Conservation (phyloP, 2,797 vertebrate genomes). For the Smutsia gigantea region DNA sequence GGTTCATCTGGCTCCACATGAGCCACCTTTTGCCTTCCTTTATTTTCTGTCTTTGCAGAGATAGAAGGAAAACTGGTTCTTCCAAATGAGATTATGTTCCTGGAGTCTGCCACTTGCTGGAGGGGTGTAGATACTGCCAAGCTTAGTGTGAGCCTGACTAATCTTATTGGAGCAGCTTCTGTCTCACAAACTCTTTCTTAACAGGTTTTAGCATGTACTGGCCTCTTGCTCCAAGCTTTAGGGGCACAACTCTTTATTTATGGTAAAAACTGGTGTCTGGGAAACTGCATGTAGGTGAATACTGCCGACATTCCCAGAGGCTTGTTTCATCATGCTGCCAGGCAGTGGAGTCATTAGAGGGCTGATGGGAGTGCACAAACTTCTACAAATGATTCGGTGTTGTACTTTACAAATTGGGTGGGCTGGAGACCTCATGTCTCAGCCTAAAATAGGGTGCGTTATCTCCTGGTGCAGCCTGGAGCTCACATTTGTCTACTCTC, state of each 20-base stretch:
- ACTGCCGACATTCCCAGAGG: fast-evolving
- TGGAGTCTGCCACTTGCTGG: neutral
- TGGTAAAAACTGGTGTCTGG: neutral
- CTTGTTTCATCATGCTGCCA: neutral
- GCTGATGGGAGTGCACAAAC: neutral
- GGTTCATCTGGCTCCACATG: neutral
- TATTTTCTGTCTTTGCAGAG: slow-evolving; percentile 11
- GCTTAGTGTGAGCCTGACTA: neutral
- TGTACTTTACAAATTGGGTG: neutral
- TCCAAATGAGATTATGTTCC: neutral
- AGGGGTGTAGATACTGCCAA: fast-evolving
- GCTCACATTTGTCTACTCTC: neutral
- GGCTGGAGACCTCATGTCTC: neutral
- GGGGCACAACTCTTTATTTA: neutral
- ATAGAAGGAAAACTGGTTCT: neutral
- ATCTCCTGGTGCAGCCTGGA: fast-evolving
- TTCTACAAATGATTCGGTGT: fast-evolving
- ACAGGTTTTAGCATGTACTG: neutral
- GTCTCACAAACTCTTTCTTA: neutral
- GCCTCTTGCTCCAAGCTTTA: neutral
- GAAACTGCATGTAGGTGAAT: fast-evolving
- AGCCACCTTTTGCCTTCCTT: neutral
- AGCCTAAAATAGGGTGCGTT: fast-evolving
- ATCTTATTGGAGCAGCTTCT: neutral
- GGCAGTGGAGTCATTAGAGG: neutral